Conservation (phyloP, 2,888 invertebrate genomes). For the Pheosia gnoma region DNA sequence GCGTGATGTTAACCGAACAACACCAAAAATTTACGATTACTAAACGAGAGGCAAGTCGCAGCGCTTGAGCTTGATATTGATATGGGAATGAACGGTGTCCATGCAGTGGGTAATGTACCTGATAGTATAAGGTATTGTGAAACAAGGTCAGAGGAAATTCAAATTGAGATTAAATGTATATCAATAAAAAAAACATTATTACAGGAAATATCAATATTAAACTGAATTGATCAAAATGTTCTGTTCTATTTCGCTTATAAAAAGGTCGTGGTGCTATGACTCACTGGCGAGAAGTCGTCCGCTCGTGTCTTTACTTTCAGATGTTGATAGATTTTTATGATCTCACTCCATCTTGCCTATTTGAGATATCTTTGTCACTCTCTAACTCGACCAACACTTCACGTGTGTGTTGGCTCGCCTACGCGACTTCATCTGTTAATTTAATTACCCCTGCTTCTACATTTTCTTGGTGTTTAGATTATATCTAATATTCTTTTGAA, state of each 20-base stretch:
- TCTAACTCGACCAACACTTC: conserved; percentile 54
- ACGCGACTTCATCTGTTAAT: conserved; percentile 72
- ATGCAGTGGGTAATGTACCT: conserved; percentile 4
- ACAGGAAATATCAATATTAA: conserved; percentile 39
- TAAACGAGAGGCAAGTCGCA: conserved; percentile 26
- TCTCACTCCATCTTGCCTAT: conserved; percentile 60
- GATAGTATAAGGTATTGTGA: conserved; percentile 11
- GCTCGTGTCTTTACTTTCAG: conserved; percentile 54
- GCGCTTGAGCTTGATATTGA: not conserved
- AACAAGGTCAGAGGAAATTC: conserved; percentile 44
- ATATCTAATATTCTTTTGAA: not conserved
- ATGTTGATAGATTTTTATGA: conserved; percentile 57
- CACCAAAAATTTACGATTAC: conserved; percentile 42
- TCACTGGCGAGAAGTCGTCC: conserved; percentile 67
- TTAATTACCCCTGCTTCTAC: conserved; percentile 61
- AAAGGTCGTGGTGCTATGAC: conserved; percentile 58
- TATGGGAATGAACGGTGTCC: too few species aligned
- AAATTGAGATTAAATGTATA: conserved; percentile 22
- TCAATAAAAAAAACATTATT: conserved; percentile 20
- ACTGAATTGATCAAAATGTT: conserved; percentile 39
- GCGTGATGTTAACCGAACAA: conserved; percentile 52
- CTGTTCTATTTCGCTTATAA: conserved; percentile 46
- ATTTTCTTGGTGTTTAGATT: conserved; percentile 33
- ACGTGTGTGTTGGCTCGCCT: conserved; percentile 58
- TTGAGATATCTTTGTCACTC: conserved; percentile 56